A percentile compares a stretch with the other conserved stretches of the same genome.
Evolutionary conservation across 1,140 invertebrate genomes (phyloP).

Genomic region (Lordiphosa stackelbergi): DNA sequence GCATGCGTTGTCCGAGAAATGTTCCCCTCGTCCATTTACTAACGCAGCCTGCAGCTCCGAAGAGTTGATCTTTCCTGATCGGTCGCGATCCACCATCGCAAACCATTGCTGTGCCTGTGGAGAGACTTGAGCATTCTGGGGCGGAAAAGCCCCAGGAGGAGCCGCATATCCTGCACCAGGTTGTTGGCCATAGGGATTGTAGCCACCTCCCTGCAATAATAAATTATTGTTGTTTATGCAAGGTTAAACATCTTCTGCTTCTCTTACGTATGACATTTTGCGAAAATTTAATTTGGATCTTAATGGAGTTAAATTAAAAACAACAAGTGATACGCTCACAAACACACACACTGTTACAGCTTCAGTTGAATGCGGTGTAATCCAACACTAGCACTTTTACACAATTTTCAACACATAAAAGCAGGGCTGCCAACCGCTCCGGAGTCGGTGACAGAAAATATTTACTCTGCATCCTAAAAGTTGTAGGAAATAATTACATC

Average conservation of each 20-base stretch:
- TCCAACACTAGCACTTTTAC: constrained; percentile 6
- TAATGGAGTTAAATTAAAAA: constrained; percentile 14
- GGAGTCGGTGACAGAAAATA: too few species aligned
- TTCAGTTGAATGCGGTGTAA: constrained; percentile 1
- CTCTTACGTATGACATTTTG: constrained; percentile 64
- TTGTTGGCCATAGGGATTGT: constrained; percentile 63
- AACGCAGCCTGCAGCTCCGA: constrained; percentile 88
- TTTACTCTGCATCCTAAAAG: too few species aligned
- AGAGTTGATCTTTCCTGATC: constrained; percentile 89
- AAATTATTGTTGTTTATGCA: neutral
- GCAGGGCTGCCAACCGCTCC: too few species aligned
- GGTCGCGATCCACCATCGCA: constrained; percentile 87
- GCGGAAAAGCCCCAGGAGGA: constrained; percentile 72
- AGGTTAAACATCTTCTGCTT: neutral
- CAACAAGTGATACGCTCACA: constrained; percentile 5
- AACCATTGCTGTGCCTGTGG: constrained; percentile 90
- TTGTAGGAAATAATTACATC: too few species aligned
- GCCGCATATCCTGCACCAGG: constrained; percentile 54
- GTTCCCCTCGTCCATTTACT: constrained; percentile 90
- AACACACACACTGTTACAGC: constrained; percentile 3
- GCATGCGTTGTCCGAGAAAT: constrained; percentile 90
- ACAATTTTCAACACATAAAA: neutral
- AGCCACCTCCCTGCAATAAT: constrained; percentile 57
- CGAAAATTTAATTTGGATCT: constrained; percentile 16
- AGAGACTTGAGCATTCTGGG: constrained; percentile 72